A percentile compares a stretch with the other conserved stretches of the same genome.
Evolutionary conservation across 2,888 invertebrate species (phyloP).

Genomic region (Megamerina dolium): DNA sequence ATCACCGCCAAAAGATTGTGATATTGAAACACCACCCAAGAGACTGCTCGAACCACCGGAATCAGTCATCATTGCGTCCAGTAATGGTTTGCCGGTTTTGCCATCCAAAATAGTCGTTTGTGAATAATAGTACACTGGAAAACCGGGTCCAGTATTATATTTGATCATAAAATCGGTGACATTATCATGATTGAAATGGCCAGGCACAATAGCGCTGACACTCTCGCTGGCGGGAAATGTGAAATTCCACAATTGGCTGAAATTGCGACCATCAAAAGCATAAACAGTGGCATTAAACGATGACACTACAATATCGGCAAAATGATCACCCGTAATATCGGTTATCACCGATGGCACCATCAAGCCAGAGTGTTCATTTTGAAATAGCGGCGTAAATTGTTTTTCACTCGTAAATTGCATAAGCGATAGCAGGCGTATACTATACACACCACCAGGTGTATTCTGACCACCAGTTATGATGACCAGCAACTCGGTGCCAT

Average conservation of each 20-base stretch:
- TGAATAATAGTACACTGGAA: constrained; percentile 69
- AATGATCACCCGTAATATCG: constrained; percentile 65
- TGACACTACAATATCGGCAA: constrained; percentile 67
- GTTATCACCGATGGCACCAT: constrained; percentile 62
- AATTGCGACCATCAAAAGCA: constrained; percentile 66
- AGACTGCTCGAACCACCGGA: constrained; percentile 48
- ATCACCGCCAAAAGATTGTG: constrained; percentile 61
- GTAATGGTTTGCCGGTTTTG: constrained; percentile 38
- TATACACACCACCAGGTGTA: constrained; percentile 65
- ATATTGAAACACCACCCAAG: constrained; percentile 47
- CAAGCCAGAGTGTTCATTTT: constrained; percentile 60
- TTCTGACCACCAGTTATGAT: constrained; percentile 71
- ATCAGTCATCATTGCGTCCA: constrained; percentile 47
- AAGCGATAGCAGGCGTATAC: constrained; percentile 55
- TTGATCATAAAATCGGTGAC: constrained; percentile 74
- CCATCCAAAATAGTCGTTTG: constrained; percentile 50
- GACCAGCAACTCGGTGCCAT: constrained; percentile 59
- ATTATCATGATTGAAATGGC: constrained; percentile 70
- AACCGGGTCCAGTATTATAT: constrained; percentile 61
- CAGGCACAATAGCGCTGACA: constrained; percentile 70
- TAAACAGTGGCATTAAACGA: constrained; percentile 66
- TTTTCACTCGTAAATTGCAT: constrained; percentile 52
- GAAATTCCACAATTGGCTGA: constrained; percentile 66
- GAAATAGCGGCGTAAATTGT: constrained; percentile 54
- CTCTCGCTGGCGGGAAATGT: constrained; percentile 61